These are phyloP conservation scores for Dysdera silvatica DNA, from an alignment of 1,140 invertebrate genomes.

Conservation along the genomic window DNA sequence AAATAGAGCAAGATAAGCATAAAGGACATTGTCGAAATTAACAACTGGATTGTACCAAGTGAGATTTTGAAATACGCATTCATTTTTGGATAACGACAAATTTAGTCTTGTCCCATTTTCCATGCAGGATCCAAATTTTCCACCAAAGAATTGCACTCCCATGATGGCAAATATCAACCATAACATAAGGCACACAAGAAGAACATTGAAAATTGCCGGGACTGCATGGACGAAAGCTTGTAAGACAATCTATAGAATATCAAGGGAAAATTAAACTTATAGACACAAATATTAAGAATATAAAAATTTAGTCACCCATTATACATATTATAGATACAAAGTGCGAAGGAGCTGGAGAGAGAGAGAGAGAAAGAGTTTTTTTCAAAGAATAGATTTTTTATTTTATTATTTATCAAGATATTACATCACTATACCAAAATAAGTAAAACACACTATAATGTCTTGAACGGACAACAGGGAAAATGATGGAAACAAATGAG, in stretches of 20 bases:
- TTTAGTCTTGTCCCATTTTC: conserved; percentile 60
- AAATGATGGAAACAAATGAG: too few species aligned
- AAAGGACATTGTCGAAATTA: conserved; percentile 97
- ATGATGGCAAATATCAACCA: conserved; percentile 88
- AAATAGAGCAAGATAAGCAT: conserved; percentile 92
- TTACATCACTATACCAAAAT: too few species aligned
- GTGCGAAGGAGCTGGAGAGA: too few species aligned
- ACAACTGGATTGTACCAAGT: conserved; percentile 94
- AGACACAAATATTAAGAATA: too few species aligned
- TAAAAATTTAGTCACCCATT: too few species aligned
- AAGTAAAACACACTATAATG: too few species aligned
- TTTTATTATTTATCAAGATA: too few species aligned
- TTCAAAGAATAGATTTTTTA: too few species aligned
- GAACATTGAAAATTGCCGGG: conserved; percentile 89
- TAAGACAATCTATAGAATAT: conserved; percentile 67
- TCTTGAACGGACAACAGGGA: too few species aligned
- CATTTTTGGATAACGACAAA: conserved; percentile 72
- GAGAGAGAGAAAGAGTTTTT: too few species aligned
- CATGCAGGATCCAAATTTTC: conserved; percentile 85
- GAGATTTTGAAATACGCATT: conserved; percentile 74
- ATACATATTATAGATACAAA: too few species aligned
- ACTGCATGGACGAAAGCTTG: conserved; percentile 90
- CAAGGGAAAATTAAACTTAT: too few species aligned
- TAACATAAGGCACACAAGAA: conserved; percentile 80
- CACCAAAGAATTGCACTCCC: conserved; percentile 78